Conservation (phyloP, 2,797 vertebrate species). For the Ptychadena robeensis region DNA sequence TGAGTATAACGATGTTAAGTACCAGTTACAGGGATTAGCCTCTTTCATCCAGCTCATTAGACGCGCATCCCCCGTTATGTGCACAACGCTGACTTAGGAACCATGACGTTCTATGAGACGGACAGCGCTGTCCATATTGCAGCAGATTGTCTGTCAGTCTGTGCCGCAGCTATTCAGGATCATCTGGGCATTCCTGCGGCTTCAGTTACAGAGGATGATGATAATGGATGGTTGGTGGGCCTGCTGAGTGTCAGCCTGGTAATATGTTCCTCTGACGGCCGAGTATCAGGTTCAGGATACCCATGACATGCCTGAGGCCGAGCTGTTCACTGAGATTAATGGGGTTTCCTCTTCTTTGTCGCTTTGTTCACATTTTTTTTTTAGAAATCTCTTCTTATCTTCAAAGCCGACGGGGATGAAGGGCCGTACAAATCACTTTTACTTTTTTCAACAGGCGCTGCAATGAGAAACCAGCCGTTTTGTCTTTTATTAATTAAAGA, state of each 20-base stretch:
- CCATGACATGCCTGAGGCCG: not conserved
- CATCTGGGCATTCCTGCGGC: conserved; percentile 26
- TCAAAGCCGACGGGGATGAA: not conserved
- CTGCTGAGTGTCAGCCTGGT: conserved; percentile 1
- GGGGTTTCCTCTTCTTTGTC: not conserved
- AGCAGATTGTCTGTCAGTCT: not conserved
- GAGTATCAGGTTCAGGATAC: conserved; percentile 15
- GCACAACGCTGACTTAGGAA: no score
- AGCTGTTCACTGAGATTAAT: not conserved
- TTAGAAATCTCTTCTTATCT: not conserved
- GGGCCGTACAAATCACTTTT: not conserved
- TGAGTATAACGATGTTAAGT: no score
- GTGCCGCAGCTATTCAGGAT: not conserved
- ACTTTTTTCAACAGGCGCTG: not conserved
- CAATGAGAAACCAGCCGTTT: not conserved
- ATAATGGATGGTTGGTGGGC: conserved; percentile 6
- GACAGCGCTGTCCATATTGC: not conserved
- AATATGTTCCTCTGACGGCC: conserved; percentile 12
- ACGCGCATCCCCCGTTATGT: no score
- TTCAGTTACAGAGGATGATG: not conserved
- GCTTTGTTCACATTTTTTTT: not conserved
- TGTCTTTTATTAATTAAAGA: no score
- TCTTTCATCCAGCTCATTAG: not conserved
- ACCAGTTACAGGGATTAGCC: not conserved
- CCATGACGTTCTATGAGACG: not conserved